Evolutionary conservation across 2,888 invertebrate species (phyloP).

Genomic region (Lepas anatifera): DNA sequence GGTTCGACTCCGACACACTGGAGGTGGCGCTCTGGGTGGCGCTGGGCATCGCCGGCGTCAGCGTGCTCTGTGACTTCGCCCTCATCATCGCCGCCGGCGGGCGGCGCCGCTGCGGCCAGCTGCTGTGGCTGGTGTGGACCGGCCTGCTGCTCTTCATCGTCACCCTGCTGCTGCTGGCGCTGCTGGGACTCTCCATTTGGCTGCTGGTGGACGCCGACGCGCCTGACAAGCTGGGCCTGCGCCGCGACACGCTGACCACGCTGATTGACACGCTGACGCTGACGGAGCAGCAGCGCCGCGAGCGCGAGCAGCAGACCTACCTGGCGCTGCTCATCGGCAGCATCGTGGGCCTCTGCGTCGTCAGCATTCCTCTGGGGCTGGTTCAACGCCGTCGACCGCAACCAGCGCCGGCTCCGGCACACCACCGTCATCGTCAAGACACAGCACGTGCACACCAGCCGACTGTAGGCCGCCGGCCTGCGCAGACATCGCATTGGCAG

Average conservation of each 20-base stretch:
- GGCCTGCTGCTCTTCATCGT: not conserved
- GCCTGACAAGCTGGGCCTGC: not conserved
- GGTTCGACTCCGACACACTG: not conserved
- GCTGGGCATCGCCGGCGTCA: not conserved
- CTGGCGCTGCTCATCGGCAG: not conserved
- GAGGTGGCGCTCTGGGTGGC: not conserved
- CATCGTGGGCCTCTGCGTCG: not conserved
- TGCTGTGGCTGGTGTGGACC: not conserved
- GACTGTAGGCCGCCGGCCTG: constrained; percentile 8
- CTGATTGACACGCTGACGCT: too few relatives aligned
- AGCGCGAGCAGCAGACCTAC: not conserved
- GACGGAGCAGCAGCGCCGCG: not conserved
- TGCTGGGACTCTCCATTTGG: constrained; percentile 4
- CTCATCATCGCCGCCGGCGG: not conserved
- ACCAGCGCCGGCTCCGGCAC: constrained; percentile 5
- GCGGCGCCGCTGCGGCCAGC: not conserved
- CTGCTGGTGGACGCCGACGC: not conserved
- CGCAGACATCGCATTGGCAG: too few relatives aligned
- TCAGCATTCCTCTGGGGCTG: constrained; percentile 1
- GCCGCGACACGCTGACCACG: not conserved
- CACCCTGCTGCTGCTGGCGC: not conserved
- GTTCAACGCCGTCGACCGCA: not conserved
- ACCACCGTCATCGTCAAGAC: not conserved
- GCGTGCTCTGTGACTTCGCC: not conserved
- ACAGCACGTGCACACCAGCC: constrained; percentile 12